Conservation (phyloP, 2,888 invertebrate genomes). For the Siphlonurus alternatus region DNA sequence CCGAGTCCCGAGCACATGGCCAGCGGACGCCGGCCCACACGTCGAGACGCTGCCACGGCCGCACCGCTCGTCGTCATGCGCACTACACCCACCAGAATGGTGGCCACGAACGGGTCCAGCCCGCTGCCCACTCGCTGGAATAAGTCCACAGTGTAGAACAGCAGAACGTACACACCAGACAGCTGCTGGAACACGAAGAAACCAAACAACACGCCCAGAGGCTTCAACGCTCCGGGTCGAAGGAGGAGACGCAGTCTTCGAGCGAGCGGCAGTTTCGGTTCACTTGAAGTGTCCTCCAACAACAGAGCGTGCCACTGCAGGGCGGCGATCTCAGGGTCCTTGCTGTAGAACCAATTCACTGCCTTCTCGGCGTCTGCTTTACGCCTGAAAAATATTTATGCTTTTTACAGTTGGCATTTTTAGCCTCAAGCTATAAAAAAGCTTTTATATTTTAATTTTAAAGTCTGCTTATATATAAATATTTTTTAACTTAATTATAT, state of each 20-base stretch:
- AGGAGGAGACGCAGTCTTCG: background rate
- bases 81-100: background rate
- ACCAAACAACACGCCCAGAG: constrained; percentile 39
- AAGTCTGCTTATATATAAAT: too few relatives aligned
- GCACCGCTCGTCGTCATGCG: background rate
- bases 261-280: background rate
- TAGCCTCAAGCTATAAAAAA: too few relatives aligned
- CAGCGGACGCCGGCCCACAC: background rate
- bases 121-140: constrained; percentile 36
- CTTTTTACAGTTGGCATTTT: too few relatives aligned
- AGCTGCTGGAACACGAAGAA: constrained; percentile 51
- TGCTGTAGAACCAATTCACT: constrained; percentile 41
- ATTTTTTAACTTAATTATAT: too few relatives aligned
- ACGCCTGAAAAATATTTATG: constrained; percentile 39
- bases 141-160: constrained; percentile 43
- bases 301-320: background rate
- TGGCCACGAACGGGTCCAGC: constrained; percentile 44
- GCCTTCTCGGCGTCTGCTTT: constrained; percentile 21
- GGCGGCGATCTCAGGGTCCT: constrained; percentile 23
- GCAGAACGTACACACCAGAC: constrained; percentile 51
- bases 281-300: background rate
- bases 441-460: too few relatives aligned
- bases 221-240: constrained; percentile 28
- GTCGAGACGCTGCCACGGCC: background rate
- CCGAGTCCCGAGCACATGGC: background rate